These are phyloP conservation scores for Triplophysa rosa DNA, from an alignment of 2,113 vertebrate species.

Conservation along the genomic window DNA sequence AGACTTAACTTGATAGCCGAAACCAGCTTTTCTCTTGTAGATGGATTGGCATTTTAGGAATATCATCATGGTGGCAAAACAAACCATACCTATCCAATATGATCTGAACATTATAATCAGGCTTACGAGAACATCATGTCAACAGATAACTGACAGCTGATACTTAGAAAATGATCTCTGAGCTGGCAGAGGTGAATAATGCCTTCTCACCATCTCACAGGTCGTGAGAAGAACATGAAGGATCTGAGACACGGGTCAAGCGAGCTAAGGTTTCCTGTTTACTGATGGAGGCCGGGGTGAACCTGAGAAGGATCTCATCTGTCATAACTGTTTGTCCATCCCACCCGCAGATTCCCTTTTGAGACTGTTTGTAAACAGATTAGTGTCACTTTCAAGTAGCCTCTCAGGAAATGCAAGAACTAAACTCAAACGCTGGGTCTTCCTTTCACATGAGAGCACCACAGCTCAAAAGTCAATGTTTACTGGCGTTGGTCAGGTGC, in stretches of 20 bases:
- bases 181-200: neutral
- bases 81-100: neutral
- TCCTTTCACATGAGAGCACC: conserved; percentile 20
- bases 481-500: neutral
- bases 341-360: conserved; percentile 60
- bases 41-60: conserved; percentile 18
- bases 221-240: conserved; percentile 30
- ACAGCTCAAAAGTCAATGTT: conserved; percentile 20
- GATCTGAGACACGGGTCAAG: conserved; percentile 28
- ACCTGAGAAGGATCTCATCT: conserved; percentile 72
- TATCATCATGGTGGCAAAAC: neutral
- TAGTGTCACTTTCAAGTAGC: conserved; percentile 60
- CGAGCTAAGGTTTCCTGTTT: conserved; percentile 62
- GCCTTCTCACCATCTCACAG: conserved; percentile 12
- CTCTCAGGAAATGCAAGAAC: conserved; percentile 15
- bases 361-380: conserved; percentile 72
- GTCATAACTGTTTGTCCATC: conserved; percentile 60
- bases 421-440: conserved; percentile 5
- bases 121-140: neutral
- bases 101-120: neutral
- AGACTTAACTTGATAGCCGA: conserved; percentile 30
- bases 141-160: conserved; percentile 27
- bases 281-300: conserved; percentile 60
- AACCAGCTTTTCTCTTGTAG: conserved; percentile 25
- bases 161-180: neutral